Base-by-base conservation (phyloP, 2,113 vertebrate species). In the Pteropus alecto region DNA sequence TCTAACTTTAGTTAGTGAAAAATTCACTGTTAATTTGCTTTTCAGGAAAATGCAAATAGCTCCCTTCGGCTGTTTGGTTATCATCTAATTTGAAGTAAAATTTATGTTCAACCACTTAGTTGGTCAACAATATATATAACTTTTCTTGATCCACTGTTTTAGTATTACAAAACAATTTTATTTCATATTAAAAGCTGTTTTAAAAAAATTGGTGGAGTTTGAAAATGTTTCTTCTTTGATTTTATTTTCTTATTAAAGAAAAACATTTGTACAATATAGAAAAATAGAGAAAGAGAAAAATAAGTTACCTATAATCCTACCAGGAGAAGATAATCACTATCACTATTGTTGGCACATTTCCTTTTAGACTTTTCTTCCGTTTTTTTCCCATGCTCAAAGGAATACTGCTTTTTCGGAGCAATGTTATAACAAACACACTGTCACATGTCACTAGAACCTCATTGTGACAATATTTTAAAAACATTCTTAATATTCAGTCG, bases 111-210 rank as follows among this genome's bases (percentile, higher is more conserved):
- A 79, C 30, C 28, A 38, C 18, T 95, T 43, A 86, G 35, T 58
- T 76, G 76, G 10, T 43, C 63, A 87, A 78, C 28, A 65, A 76
- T 41, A 91, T 54, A 48, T 21, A 46, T 6, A 86, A 77, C 6
- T 84, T 82, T 81, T 70, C 51, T 60, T 67, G 51, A 89, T 30
- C 93, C 9, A 67, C 18, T 41, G 26, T 51, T 41, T 77, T 22
- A 33, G 28, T 35, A 16, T 86, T 67, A 71, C 10, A 67, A 86
- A 94, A 81, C 56, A 73, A 43, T 84, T 18, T 38, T 38, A 60
- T 38, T 76, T 89, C 95, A 71, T 56, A 51, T 68, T 63, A 92
- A 48, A 87, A 95, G 78, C 5, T 93, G 4, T 93, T 97, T 93
- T 89, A 68, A 63, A 68, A 38, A 60, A 82, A 67, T 33, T 51